Evolutionary conservation across 2,888 invertebrate species (phyloP).

Genomic region (Ceratothoa steindachneri): DNA sequence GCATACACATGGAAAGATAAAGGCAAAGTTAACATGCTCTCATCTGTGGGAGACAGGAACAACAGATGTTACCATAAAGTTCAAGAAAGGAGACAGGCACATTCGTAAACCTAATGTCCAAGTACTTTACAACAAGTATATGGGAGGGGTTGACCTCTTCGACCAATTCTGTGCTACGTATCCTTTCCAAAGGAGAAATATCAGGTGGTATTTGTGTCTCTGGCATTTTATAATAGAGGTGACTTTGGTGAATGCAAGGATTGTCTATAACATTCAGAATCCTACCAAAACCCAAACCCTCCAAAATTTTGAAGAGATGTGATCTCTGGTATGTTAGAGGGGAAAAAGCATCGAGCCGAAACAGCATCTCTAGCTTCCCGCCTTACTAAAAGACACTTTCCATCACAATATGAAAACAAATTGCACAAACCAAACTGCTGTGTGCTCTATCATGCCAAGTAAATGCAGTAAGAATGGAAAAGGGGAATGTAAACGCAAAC

Average conservation of each 20-base stretch:
- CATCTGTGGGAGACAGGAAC: slow-evolving; percentile 9
- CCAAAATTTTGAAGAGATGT: background rate
- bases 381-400: slow-evolving; percentile 5
- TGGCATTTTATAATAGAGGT: slow-evolving; percentile 21
- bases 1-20: slow-evolving; percentile 7
- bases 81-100: slow-evolving; percentile 1
- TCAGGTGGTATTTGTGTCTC: slow-evolving; percentile 7
- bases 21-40: slow-evolving; percentile 16
- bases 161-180: slow-evolving; percentile 19
- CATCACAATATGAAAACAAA: slow-evolving; percentile 5
- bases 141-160: slow-evolving; percentile 17
- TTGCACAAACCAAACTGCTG: slow-evolving; percentile 6
- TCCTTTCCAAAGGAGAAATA: slow-evolving; percentile 1
- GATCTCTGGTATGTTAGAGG: background rate
- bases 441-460: slow-evolving; percentile 8
- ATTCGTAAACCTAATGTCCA: slow-evolving; percentile 3
- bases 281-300: background rate
- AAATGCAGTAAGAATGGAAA: slow-evolving; percentile 11
- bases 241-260: slow-evolving; percentile 13
- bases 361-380: background rate
- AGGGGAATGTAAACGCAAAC: slow-evolving; percentile 12
- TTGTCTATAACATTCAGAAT: slow-evolving; percentile 9
- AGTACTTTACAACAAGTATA: background rate
- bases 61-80: background rate
- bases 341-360: background rate